Percentiles rank a stretch among this genome's conserved stretches.
Conservation (phyloP, 1,140 invertebrate species). For the Drosophila suzukii region DNA sequence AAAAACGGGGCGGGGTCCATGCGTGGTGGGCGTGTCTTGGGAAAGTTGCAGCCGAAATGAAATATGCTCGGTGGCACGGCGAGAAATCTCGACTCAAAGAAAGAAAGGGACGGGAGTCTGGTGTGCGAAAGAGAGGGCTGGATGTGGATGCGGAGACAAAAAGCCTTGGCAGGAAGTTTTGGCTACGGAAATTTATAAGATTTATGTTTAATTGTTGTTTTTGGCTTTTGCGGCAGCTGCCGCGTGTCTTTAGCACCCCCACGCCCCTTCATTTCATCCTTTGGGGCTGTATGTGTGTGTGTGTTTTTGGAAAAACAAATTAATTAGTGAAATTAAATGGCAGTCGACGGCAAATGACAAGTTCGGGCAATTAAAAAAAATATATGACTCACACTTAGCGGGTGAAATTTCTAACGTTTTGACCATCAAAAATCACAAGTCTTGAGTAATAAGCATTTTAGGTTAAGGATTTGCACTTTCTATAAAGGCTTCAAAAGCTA, state of each 20-base stretch:
- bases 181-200: constrained; percentile 82
- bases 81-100: constrained; percentile 62
- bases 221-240: constrained; percentile 80
- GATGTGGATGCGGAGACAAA: constrained; percentile 44
- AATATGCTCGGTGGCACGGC: constrained; percentile 77
- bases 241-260: constrained; percentile 48
- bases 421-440: neutral
- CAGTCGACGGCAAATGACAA: constrained; percentile 71
- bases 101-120: neutral
- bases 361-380: constrained; percentile 40
- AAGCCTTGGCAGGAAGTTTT: constrained; percentile 76
- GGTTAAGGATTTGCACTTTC: neutral
- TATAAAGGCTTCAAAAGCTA: no score
- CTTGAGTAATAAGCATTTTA: neutral
- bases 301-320: constrained; percentile 61
- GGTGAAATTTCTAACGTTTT: neutral
- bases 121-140: constrained; percentile 1
- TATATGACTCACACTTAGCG: neutral
- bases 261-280: neutral
- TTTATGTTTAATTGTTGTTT: constrained; percentile 83
- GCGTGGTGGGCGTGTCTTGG: constrained; percentile 65
- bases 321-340: constrained; percentile 81
- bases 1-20: constrained; percentile 24
- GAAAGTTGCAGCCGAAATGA: constrained; percentile 79
- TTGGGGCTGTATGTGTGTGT: constrained; percentile 9